These are phyloP conservation scores for Cephus cinctus DNA, from an alignment of 1,140 invertebrate species.

Conservation along the genomic window DNA sequence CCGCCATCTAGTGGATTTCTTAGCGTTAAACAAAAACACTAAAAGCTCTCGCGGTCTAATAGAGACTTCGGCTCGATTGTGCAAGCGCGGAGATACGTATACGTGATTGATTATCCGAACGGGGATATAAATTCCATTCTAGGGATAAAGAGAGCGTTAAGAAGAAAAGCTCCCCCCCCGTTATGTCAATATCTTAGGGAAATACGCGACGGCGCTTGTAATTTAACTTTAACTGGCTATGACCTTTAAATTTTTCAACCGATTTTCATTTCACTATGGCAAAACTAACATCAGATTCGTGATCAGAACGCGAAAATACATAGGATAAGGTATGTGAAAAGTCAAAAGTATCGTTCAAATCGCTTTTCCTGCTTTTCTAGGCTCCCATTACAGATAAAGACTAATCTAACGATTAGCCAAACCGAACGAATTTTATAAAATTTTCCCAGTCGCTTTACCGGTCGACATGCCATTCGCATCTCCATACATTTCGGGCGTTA, in stretches of 20 bases:
- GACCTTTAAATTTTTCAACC: too few species aligned
- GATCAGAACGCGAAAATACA: too few species aligned
- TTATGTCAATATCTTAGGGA: background rate
- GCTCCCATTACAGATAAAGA: too few species aligned
- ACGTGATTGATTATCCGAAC: conserved; percentile 31
- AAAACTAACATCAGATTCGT: too few species aligned
- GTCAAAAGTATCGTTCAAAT: too few species aligned
- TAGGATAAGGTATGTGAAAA: too few species aligned
- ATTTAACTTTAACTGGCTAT: too few species aligned
- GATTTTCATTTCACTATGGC: too few species aligned
- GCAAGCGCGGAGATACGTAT: conserved; percentile 20
- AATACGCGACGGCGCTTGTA: too few species aligned
- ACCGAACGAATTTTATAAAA: conserved; percentile 23
- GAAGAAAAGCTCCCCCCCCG: conserved; percentile 31
- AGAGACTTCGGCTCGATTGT: conserved; percentile 34
- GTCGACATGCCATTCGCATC: conserved; percentile 43
- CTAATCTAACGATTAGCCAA: background rate
- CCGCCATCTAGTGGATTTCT: too few species aligned
- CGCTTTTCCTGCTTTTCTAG: too few species aligned
- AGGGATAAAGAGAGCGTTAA: conserved; percentile 37
- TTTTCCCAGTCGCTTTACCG: conserved; percentile 40
- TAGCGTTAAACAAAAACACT: too few species aligned
- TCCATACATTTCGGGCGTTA: conserved; percentile 55
- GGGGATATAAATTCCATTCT: conserved; percentile 36
- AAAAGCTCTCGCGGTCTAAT: conserved; percentile 18